Percentiles rank a stretch among this genome's conserved stretches.
These are phyloP conservation scores for Axea sp. DNA, from an alignment of 2,888 invertebrate species.

Conservation along the genomic window DNA sequence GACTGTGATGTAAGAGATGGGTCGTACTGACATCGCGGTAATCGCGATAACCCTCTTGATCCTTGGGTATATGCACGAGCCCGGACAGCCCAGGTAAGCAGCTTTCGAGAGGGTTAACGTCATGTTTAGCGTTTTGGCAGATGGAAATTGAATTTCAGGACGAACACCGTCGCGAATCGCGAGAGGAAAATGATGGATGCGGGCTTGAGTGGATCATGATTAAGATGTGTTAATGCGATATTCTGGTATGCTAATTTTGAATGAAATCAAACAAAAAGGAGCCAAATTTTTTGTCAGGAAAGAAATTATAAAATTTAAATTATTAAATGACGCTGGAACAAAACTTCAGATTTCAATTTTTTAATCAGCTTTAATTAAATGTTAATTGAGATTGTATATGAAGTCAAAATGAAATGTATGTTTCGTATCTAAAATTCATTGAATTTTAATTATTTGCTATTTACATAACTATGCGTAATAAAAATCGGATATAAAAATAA, in stretches of 20 bases:
- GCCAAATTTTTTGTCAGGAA: too few species aligned
- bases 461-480: conserved; percentile 11
- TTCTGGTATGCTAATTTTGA: background rate
- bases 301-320: too few species aligned
- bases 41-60: conserved; percentile 79
- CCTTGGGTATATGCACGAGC: conserved; percentile 77
- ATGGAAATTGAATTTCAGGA: conserved; percentile 40
- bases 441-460: conserved; percentile 10
- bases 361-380: too few species aligned
- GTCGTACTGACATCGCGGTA: conserved; percentile 79
- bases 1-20: conserved; percentile 79
- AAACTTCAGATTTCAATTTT: too few species aligned
- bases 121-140: conserved; percentile 37
- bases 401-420: too few species aligned
- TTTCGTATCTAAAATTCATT: background rate
- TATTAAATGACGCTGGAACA: too few species aligned
- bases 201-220: too few species aligned
- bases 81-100: conserved; percentile 75
- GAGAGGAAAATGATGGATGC: conserved; percentile 29
- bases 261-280: too few species aligned
- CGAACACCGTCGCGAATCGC: conserved; percentile 10
- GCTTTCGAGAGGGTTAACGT: conserved; percentile 26
- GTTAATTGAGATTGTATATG: too few species aligned
- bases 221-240: conserved; percentile 25
- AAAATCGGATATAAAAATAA: conserved; percentile 6